Percentiles rank a stretch among this genome's conserved stretches.
Evolutionary conservation across 2,113 vertebrate species (phyloP).

Genomic region (Entosphenus tridentatus): DNA sequence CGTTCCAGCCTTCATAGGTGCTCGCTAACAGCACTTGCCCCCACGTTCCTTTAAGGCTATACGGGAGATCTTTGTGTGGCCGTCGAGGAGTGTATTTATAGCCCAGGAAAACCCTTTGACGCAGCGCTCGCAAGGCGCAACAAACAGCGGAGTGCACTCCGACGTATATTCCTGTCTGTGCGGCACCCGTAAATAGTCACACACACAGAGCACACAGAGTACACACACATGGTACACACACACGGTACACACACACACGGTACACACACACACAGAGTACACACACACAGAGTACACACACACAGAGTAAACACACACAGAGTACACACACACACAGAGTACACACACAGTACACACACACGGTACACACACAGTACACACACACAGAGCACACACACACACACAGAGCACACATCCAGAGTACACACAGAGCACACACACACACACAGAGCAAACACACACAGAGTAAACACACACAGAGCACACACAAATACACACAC

Average conservation of each 20-base stretch:
- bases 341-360: constrained; percentile 3
- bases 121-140: too few relatives aligned
- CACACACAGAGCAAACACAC: neutral
- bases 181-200: neutral
- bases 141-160: too few relatives aligned
- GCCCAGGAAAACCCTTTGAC: too few relatives aligned
- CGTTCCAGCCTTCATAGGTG: too few relatives aligned
- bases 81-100: too few relatives aligned
- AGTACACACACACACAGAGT: too few relatives aligned
- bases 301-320: too few relatives aligned
- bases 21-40: too few relatives aligned
- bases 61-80: too few relatives aligned
- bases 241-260: neutral
- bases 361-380: neutral
- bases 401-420: neutral
- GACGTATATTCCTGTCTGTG: too few relatives aligned
- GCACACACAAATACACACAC: neutral
- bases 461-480: neutral
- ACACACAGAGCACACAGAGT: neutral
- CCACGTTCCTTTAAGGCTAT: too few relatives aligned
- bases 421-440: neutral
- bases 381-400: neutral
- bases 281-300: constrained; percentile 1
- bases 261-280: neutral
- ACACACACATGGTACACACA: neutral